Conservation (phyloP, 2,888 invertebrate genomes). For the Caenorhabditis imperialis region DNA sequence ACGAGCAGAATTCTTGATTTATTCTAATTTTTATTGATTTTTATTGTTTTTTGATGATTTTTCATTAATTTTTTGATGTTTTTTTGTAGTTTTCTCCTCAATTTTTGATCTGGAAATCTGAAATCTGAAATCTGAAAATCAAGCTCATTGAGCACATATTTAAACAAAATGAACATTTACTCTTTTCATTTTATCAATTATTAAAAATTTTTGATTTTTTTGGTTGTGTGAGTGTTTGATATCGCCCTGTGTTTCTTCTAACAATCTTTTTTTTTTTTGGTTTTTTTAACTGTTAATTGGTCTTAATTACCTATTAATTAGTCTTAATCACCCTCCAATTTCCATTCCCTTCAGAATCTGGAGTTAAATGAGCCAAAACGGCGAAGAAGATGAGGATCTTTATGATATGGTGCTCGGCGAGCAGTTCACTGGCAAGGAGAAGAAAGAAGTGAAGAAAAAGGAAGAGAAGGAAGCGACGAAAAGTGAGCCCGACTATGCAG, state of each 20-base stretch:
- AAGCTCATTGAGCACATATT: too few relatives aligned
- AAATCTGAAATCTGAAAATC: too few relatives aligned
- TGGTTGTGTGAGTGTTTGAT: too few relatives aligned
- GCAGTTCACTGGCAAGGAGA: neutral
- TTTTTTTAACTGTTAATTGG: neutral
- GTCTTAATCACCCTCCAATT: neutral
- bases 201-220: too few relatives aligned
- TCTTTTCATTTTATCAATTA: too few relatives aligned
- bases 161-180: too few relatives aligned
- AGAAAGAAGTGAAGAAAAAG: neutral
- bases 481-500: neutral
- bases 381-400: conserved; percentile 31
- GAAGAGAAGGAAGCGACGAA: neutral
- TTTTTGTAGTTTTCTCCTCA: neutral
- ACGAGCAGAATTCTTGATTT: conserved; percentile 30
- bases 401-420: conserved; percentile 30
- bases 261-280: too few relatives aligned
- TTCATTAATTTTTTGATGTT: neutral
- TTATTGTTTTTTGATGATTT: neutral
- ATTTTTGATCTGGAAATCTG: too few relatives aligned
- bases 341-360: neutral
- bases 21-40: neutral
- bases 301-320: neutral
- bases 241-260: too few relatives aligned
- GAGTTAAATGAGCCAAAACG: too few relatives aligned